Evolutionary conservation across 1,140 invertebrate genomes (phyloP), one percentile per base, ranked within the genome.

Genomic region (Hylaeus anthracinus): DNA sequence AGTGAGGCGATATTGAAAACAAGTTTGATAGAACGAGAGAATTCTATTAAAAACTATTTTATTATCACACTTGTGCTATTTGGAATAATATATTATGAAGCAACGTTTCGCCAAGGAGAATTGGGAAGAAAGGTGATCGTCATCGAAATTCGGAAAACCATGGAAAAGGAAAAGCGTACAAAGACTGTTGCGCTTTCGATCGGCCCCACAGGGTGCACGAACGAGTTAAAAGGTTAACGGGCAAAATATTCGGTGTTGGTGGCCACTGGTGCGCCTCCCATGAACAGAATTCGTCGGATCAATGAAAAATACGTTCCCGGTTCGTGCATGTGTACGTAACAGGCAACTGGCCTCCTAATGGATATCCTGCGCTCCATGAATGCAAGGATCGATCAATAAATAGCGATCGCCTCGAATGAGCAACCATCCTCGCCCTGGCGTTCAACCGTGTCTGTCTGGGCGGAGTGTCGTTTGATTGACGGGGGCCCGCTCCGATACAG

Each of bases 371-470:
- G 58, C 56, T 55, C 48, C 72, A 39, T 67, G 72, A 81, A 81
- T 75, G 64, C 64, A 69, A 53, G 64, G 64, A 76, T 76, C 73
- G 79, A 76, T 81, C 79, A 55, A 81, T 81, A 76, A 69, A 76
- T 65, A 69, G 55, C 65, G 56, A 81, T 81, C 41, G 58, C 79
- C 72, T 48, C 55, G 73, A 56, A 65, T 12, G 48, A 4, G 56
- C 53, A 55, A n/a, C 61, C 37, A 67, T 80, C 78, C 64, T 56
- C 71, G 14, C 37, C 26, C 63, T 60, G 45, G 41, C 3, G 26
- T 51, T 79, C 60, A 26, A 45, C 64, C 15, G 12, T 37, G 15
- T 75, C 48, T 43, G 15, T 45, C 41, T 56, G n/a, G 1, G 65
- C n/a, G n/a, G 48, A 12, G 10, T 3, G 61, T 66, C 41, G 61